phyloP scores from a whole-genome alignment of 2,888 invertebrate genomes.

The Norana najaformis region DNA sequence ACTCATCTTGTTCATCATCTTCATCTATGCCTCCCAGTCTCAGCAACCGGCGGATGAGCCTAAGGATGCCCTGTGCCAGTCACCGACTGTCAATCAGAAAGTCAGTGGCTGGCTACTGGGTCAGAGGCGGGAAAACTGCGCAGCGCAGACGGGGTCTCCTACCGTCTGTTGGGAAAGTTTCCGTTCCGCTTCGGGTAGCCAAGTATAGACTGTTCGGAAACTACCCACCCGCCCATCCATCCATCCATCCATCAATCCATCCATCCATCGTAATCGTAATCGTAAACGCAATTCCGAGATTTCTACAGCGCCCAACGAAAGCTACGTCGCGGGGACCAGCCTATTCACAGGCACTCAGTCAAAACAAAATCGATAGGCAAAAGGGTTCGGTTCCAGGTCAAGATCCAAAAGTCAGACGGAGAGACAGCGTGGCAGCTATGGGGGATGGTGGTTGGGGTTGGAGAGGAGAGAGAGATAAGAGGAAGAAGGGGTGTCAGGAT shows the following conservation, averaged over 20 bases:
- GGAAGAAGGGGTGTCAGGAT: too few species aligned
- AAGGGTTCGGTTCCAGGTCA: too few species aligned
- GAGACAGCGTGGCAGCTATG: too few species aligned
- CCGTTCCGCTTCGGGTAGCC: not conserved
- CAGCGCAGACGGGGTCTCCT: not conserved
- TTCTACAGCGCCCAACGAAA: too few species aligned
- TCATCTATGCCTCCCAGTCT: not conserved
- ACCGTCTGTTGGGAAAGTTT: not conserved
- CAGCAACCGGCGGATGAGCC: not conserved
- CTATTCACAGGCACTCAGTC: too few species aligned
- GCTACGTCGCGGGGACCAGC: too few species aligned
- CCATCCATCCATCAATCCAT: not conserved
- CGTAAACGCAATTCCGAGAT: too few species aligned
- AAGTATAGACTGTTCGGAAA: not conserved
- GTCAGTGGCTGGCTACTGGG: not conserved
- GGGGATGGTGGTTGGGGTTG: too few species aligned
- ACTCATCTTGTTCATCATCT: not conserved
- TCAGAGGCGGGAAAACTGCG: not conserved
- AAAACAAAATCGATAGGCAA: too few species aligned
- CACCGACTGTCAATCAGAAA: constrained; percentile 13
- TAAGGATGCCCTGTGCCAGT: not conserved
- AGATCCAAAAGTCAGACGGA: too few species aligned
- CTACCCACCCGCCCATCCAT: not conserved
- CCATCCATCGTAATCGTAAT: too few species aligned
- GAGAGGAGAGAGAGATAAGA: too few species aligned